Percentiles rank a stretch among this genome's conserved stretches.
Evolutionary conservation across 2,888 invertebrate genomes (phyloP).

Genomic region (Eupithecia exiguata): DNA sequence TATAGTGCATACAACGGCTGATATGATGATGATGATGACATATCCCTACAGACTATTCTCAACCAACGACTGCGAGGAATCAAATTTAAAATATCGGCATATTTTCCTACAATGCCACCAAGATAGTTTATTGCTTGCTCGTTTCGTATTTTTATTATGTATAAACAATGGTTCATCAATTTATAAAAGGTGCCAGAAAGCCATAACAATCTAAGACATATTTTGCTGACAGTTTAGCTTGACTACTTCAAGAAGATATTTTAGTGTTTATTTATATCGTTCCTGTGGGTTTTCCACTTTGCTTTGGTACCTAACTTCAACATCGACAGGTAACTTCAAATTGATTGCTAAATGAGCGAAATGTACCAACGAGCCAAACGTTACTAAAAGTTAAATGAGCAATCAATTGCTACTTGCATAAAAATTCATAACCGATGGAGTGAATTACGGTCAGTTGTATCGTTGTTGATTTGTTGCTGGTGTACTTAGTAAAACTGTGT

Average conservation of each 20-base stretch:
- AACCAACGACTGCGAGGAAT: not conserved
- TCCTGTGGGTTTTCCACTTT: not conserved
- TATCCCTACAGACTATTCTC: not conserved
- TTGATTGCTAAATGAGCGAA: no score
- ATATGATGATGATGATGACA: not conserved
- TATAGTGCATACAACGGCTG: not conserved
- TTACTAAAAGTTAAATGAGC: no score
- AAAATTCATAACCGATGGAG: no score
- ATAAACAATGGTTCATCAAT: conserved; percentile 63
- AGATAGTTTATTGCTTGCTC: conserved; percentile 44
- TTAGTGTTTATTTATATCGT: not conserved
- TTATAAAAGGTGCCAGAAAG: conserved; percentile 50
- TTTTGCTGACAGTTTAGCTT: not conserved
- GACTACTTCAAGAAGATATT: not conserved
- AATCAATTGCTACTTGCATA: no score
- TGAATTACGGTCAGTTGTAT: no score
- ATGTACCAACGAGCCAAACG: no score
- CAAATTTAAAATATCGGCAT: not conserved
- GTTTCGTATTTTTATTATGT: conserved; percentile 59
- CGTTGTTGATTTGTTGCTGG: no score
- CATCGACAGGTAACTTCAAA: no score
- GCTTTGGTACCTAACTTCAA: not conserved
- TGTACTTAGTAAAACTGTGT: no score
- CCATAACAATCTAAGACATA: conserved; percentile 17
- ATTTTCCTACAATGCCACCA: conserved; percentile 18